Conservation (phyloP, 2,113 vertebrate genomes). For the Lagopus leucura region DNA sequence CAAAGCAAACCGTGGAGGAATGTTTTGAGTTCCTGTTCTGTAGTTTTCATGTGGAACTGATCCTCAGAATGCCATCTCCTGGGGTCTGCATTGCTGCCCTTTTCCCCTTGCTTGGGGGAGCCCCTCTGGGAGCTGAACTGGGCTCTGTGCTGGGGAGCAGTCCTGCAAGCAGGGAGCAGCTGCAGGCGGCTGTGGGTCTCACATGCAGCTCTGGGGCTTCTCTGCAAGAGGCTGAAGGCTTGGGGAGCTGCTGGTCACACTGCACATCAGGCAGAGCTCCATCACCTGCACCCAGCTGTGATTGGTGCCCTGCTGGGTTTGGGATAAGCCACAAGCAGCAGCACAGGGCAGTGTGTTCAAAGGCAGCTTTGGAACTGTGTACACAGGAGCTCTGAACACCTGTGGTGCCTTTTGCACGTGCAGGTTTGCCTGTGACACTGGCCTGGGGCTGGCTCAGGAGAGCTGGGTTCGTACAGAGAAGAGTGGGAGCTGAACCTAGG, state of each 20-base stretch:
- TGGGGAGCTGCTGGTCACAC: fast-evolving
- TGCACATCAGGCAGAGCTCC: neutral
- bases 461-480: too few relatives aligned
- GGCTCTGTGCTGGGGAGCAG: neutral
- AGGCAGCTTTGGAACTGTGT: fast-evolving
- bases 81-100: neutral
- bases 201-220: too few relatives aligned
- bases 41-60: neutral
- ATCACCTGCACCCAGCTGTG: neutral
- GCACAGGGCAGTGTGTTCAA: neutral
- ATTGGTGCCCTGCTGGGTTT: neutral
- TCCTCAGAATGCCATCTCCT: fast-evolving
- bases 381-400: too few relatives aligned
- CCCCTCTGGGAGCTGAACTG: neutral
- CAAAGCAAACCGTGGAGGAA: neutral
- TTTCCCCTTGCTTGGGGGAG: neutral
- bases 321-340: fast-evolving
- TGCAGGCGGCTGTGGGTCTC: neutral
- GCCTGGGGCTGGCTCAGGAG: too few relatives aligned
- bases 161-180: neutral
- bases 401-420: fast-evolving
- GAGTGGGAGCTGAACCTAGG: too few relatives aligned
- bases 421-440: neutral
- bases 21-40: neutral
- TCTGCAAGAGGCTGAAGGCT: neutral